Evolutionary conservation across 2,888 invertebrate genomes (phyloP), one percentile per base, ranked within the genome.

Genomic region (Cryptophagus acutangulus): DNA sequence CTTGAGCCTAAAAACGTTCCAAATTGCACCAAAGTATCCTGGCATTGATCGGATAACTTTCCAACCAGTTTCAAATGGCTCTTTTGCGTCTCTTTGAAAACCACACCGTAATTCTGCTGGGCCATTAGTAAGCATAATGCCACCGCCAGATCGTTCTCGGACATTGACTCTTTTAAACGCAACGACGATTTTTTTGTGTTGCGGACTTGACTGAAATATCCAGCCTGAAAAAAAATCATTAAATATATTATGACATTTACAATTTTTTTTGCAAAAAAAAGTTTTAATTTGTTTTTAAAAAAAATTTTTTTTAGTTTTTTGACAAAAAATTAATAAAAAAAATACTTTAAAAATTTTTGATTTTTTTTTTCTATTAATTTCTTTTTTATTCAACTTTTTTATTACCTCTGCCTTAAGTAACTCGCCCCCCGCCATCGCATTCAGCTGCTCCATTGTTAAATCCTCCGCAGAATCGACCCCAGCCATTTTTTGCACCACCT

Each of bases 401-500:
- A n/a, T n/a, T 71, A 91, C 93, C 79, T 99, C 97, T 58, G 90
- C 88, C 62, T 91, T 83, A 2, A 99, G 75, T 34, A 95, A 71
- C 71, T 99, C 97, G 0, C 99, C 99, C 5, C 99, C 99, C 38
- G 90, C 86, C 84, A 97, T 88, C 0, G 97, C 96, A 62, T 93
- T 92, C 38, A 99, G 71, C 64, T 99, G 97, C 60, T 97, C 96
- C 14, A 85, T 77, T 0, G 97, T 99, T 77, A 96, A 86, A 71
- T 95, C 95, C 66, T 95, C 94, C 1, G 87, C 87, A 1, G 95
- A 87, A 71, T 99, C 99, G 39, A 99, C 92, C 1, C 99, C 99
- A 1, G 95, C 92, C 97, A 99, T 99, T 74, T 96, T 97, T 71
- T 95, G 93, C 29, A 99, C 91, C 52, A 99, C 88, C 73, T 99